phyloP scores from a whole-genome alignment of 2,797 vertebrate species.

The Diplodus sargus region DNA sequence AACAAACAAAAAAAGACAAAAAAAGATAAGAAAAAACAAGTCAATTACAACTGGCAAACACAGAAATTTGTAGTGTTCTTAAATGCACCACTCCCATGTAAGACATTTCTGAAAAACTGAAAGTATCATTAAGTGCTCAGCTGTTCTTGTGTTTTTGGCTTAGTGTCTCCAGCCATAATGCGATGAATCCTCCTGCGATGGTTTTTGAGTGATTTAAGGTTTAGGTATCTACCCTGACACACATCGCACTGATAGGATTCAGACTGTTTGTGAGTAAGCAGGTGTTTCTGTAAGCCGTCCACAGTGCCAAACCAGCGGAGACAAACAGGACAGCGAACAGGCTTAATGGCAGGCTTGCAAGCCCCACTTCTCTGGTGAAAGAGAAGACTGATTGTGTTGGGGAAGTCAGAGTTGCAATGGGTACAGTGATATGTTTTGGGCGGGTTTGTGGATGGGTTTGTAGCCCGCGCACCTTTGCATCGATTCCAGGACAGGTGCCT shows the following conservation, averaged over 20 bases:
- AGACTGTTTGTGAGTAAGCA: constrained; percentile 83
- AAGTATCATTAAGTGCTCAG: constrained; percentile 41
- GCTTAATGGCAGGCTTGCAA: constrained; percentile 82
- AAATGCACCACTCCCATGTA: constrained; percentile 7
- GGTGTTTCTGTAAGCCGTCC: constrained; percentile 84
- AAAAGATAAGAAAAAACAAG: constrained; percentile 6
- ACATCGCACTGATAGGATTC: constrained; percentile 78
- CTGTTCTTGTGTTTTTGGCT: constrained; percentile 53
- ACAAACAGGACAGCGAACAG: constrained; percentile 85
- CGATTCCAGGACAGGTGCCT: constrained; percentile 82
- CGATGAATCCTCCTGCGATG: constrained; percentile 84
- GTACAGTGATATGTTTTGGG: constrained; percentile 76
- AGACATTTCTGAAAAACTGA: neutral
- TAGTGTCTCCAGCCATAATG: constrained; percentile 72
- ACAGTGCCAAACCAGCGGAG: constrained; percentile 83
- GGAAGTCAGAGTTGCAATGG: constrained; percentile 82
- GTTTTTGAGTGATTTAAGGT: constrained; percentile 82
- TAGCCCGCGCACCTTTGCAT: constrained; percentile 74
- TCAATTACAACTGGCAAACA: constrained; percentile 21
- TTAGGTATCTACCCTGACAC: constrained; percentile 82
- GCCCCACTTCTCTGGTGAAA: constrained; percentile 83
- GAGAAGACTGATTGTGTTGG: constrained; percentile 77
- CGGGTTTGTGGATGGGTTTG: constrained; percentile 40
- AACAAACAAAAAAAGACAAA: constrained; percentile 9
- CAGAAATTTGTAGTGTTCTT: constrained; percentile 6